A percentile compares a stretch with the other conserved stretches of the same genome.
Evolutionary conservation across 1,140 invertebrate genomes (phyloP).

Genomic region (Hypsibius dujardini): DNA sequence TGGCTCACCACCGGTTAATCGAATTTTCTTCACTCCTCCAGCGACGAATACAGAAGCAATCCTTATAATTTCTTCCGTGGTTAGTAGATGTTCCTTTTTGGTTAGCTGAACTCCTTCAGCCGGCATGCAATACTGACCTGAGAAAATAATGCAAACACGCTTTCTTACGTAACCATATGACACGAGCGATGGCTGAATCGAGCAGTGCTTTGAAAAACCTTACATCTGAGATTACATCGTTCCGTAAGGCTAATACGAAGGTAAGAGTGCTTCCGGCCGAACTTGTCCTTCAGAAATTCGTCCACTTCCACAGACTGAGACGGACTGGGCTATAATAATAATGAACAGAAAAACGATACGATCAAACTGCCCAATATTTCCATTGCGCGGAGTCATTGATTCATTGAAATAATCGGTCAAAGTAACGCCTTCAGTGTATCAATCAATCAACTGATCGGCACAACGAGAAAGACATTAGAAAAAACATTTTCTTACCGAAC

Average conservation of each 20-base stretch:
- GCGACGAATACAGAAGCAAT: constrained; percentile 65
- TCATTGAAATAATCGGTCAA: too few relatives aligned
- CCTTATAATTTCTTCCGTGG: constrained; percentile 60
- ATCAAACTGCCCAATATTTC: too few relatives aligned
- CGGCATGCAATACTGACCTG: constrained; percentile 89
- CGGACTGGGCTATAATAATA: too few relatives aligned
- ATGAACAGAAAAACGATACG: too few relatives aligned
- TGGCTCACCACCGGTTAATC: constrained; percentile 91
- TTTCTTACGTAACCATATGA: neutral
- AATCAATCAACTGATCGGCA: too few relatives aligned
- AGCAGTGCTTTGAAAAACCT: constrained; percentile 30
- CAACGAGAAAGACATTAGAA: too few relatives aligned
- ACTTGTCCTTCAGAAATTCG: constrained; percentile 48
- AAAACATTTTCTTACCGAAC: too few relatives aligned
- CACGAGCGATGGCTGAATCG: too few relatives aligned
- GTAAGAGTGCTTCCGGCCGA: constrained; percentile 74
- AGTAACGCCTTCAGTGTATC: too few relatives aligned
- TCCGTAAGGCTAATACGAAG: constrained; percentile 87
- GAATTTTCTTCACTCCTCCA: constrained; percentile 74
- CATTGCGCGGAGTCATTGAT: too few relatives aligned
- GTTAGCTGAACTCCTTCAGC: constrained; percentile 71
- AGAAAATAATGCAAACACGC: constrained; percentile 20
- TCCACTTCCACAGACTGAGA: neutral
- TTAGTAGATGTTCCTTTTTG: constrained; percentile 52
- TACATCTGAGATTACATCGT: constrained; percentile 86